Evolutionary conservation across 2,113 vertebrate species (phyloP).

Genomic region (Acrocephalus kingi): DNA sequence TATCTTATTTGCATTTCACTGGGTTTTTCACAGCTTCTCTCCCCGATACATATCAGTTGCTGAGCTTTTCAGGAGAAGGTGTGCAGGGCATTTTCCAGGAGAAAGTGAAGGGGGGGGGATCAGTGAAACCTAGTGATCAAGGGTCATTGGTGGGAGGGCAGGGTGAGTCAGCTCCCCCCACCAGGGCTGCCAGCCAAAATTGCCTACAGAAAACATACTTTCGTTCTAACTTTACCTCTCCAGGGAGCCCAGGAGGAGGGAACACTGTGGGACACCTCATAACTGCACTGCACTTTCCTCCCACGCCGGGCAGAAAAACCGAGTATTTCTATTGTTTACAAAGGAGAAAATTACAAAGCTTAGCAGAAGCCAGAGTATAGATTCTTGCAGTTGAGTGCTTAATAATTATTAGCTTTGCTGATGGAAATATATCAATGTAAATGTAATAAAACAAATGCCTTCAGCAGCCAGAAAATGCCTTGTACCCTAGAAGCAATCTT

Average conservation of each 20-base stretch:
- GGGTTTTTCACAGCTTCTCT: neutral
- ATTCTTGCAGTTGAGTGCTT: neutral
- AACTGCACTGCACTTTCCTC: neutral
- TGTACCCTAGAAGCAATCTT: neutral
- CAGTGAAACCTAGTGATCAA: neutral
- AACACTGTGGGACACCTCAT: neutral
- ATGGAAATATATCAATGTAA: neutral
- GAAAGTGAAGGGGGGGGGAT: neutral
- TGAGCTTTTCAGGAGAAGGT: neutral
- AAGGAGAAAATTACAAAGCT: neutral
- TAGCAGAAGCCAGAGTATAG: constrained; percentile 46
- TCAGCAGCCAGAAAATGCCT: neutral
- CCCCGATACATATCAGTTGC: fast-evolving
- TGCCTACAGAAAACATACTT: neutral
- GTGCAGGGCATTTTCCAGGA: neutral
- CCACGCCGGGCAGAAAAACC: neutral
- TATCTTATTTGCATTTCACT: neutral
- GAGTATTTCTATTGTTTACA: neutral
- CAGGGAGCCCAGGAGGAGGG: neutral
- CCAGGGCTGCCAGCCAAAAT: neutral
- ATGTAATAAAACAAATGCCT: constrained; percentile 18
- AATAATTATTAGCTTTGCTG: constrained; percentile 34
- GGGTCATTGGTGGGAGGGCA: neutral
- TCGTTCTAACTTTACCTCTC: neutral
- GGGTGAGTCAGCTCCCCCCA: neutral